Evolutionary conservation across 2,797 vertebrate species (phyloP).

Genomic region (Dendrocincla tyrannina): DNA sequence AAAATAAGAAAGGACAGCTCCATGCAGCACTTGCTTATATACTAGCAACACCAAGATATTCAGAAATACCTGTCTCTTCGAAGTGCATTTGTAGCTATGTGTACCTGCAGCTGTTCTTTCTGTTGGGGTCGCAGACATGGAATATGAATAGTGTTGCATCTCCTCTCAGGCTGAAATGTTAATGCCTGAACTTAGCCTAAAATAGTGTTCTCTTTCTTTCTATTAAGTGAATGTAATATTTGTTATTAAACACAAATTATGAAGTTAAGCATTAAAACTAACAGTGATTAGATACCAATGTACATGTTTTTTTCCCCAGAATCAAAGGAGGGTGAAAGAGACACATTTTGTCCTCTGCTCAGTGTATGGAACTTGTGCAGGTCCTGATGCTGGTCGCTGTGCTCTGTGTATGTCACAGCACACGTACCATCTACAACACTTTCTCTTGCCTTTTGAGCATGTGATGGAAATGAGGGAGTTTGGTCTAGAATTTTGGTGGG

Average conservation of each 20-base stretch:
- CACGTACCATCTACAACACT: not conserved
- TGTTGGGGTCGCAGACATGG: not conserved
- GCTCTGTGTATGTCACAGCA: accelerated
- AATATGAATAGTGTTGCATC: not conserved
- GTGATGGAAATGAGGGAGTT: not conserved
- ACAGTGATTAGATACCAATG: accelerated
- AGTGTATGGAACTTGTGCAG: accelerated
- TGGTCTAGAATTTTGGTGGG: not conserved
- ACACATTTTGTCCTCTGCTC: not conserved
- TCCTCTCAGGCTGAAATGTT: not conserved
- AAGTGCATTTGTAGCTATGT: not conserved
- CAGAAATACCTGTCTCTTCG: not conserved
- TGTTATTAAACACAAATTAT: not conserved
- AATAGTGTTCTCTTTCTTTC: not conserved
- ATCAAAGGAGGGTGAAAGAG: not conserved
- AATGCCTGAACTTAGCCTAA: not conserved
- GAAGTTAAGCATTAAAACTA: not conserved
- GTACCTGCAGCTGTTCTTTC: not conserved
- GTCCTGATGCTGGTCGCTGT: not conserved
- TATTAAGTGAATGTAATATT: not conserved
- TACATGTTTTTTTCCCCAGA: not conserved
- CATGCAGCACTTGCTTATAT: not conserved
- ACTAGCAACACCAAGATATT: not conserved
- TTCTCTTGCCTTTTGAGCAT: not conserved
- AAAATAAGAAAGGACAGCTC: not conserved